phyloP scores from a whole-genome alignment of 2,113 vertebrate genomes.

The Globicephala melas region DNA sequence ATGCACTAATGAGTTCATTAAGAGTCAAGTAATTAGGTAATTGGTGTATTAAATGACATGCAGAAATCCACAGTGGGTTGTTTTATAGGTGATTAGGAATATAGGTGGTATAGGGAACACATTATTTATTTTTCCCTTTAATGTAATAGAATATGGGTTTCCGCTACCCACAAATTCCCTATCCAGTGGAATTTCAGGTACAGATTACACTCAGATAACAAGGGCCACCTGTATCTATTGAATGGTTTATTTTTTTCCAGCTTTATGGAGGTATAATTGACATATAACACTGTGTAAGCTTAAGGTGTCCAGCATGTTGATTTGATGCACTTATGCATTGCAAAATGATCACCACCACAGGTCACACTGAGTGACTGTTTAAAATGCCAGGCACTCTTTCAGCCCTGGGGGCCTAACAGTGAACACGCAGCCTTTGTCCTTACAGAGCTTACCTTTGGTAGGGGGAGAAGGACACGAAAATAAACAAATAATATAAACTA shows the following conservation, averaged over 20 bases:
- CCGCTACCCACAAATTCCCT: neutral
- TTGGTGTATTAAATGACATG: conserved; percentile 50
- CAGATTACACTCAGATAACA: neutral
- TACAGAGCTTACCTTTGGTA: neutral
- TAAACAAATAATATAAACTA: neutral
- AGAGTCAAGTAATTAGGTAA: conserved; percentile 60
- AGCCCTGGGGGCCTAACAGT: neutral
- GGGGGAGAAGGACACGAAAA: neutral
- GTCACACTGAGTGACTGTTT: neutral
- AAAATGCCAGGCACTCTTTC: neutral
- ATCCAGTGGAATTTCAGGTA: neutral
- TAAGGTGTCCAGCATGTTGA: neutral
- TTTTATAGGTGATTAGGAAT: conserved; percentile 31
- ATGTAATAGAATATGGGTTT: neutral
- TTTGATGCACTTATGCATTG: neutral
- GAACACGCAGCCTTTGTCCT: neutral
- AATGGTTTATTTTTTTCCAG: neutral
- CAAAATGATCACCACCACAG: neutral
- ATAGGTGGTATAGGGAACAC: neutral
- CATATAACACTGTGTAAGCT: neutral
- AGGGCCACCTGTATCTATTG: neutral
- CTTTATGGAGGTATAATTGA: neutral
- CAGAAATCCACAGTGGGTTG: conserved; percentile 39
- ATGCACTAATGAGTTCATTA: conserved; percentile 59
- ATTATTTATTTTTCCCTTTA: neutral